These are phyloP conservation scores for Grapholita molesta DNA, from an alignment of 1,140 invertebrate genomes.

Conservation along the genomic window DNA sequence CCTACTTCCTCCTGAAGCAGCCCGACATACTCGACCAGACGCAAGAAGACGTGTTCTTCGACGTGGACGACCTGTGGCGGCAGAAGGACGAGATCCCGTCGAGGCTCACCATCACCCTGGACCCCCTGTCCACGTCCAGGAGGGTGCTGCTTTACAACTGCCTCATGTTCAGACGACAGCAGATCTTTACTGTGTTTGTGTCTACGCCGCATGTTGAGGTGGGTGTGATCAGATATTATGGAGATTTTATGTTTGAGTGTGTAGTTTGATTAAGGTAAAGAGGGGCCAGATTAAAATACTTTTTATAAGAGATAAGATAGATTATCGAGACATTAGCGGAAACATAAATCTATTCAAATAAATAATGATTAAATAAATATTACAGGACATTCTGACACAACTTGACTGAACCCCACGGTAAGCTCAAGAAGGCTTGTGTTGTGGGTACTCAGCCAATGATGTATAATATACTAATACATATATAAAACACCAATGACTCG, in stretches of 20 bases:
- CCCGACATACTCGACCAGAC: slow-evolving; percentile 58
- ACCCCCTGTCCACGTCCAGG: slow-evolving; percentile 74
- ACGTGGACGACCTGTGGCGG: slow-evolving; percentile 73
- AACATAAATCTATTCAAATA: too few relatives aligned
- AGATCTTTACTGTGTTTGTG: slow-evolving; percentile 77
- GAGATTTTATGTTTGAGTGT: slow-evolving; percentile 4
- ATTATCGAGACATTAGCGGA: too few relatives aligned
- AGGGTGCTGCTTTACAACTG: slow-evolving; percentile 79
- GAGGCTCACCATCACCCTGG: slow-evolving; percentile 64
- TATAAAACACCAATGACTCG: too few relatives aligned
- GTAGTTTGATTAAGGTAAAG: too few relatives aligned
- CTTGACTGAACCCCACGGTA: too few relatives aligned
- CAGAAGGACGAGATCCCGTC: slow-evolving; percentile 64
- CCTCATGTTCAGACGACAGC: slow-evolving; percentile 72
- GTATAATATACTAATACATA: too few relatives aligned
- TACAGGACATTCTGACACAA: too few relatives aligned
- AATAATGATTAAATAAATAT: too few relatives aligned
- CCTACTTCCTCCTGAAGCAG: slow-evolving; percentile 81
- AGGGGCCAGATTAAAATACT: too few relatives aligned
- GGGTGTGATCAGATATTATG: slow-evolving; percentile 15
- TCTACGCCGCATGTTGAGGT: slow-evolving; percentile 79
- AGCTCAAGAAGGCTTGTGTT: too few relatives aligned
- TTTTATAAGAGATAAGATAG: too few relatives aligned
- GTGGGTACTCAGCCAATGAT: too few relatives aligned
- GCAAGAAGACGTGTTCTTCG: slow-evolving; percentile 69